Conservation (phyloP, 2,888 invertebrate genomes). For the Heliconius sara region DNA sequence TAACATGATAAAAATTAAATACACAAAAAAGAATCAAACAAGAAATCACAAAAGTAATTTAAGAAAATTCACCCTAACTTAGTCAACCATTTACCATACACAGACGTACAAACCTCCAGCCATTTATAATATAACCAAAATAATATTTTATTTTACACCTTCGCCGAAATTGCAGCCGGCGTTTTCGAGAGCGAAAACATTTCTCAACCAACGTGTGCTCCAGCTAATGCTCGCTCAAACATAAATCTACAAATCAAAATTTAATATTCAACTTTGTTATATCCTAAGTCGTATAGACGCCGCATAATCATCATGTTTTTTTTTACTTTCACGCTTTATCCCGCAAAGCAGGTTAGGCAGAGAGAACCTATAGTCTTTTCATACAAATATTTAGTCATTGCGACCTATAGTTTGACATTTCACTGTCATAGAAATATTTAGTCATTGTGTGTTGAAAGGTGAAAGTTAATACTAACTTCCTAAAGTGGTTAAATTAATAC, state of each 20-base stretch:
- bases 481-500: no score
- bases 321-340: neutral
- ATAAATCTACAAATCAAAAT: slow-evolving; percentile 48
- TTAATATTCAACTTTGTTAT: slow-evolving; percentile 38
- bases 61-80: neutral
- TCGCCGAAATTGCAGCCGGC: slow-evolving; percentile 34
- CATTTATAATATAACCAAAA: slow-evolving; percentile 32
- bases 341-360: neutral
- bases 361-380: neutral
- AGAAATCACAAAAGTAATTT: neutral
- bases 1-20: neutral
- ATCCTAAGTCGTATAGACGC: slow-evolving; percentile 17
- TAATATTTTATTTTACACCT: slow-evolving; percentile 38
- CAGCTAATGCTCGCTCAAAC: slow-evolving; percentile 43
- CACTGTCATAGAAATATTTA: no score
- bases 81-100: slow-evolving; percentile 22
- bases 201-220: slow-evolving; percentile 43
- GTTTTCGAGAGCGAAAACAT: slow-evolving; percentile 42
- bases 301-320: neutral
- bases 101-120: neutral
- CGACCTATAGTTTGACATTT: neutral
- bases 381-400: no score
- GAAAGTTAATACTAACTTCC: no score
- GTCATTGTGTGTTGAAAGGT: no score
- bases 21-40: neutral